Evolutionary conservation across 1,140 invertebrate species (phyloP), one percentile per base, ranked within the genome.

Genomic region (Hydropsyche tenuis): DNA sequence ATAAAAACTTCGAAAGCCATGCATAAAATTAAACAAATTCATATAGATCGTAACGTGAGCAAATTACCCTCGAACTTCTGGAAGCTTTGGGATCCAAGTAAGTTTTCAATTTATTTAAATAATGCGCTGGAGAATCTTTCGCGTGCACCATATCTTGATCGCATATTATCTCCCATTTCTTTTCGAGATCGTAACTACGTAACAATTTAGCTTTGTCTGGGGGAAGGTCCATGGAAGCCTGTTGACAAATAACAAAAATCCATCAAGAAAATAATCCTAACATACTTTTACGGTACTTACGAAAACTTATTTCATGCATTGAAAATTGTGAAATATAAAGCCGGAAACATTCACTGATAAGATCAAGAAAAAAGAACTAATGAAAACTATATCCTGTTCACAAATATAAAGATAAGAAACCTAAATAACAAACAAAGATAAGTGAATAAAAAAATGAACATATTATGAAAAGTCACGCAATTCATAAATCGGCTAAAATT

Each of bases 121-220:
- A 99, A 85, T 95, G 94, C 65, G 94, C 90, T 23, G 97, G 97
- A 18, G 96, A 94, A 85, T 98, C 95, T 85, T 98, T 98, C 9
- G 96, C 97, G 81, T 96, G 95, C 69, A 99, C 96, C 87, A 94
- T 92, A 89, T 98, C 96, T 90, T 99, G 97, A 90, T 99, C 98
- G 87, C 96, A 98, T 84, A 99, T 97, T 81, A 99, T 94, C 83
- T 99, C 97, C 97, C 97, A 99, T 86, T 99, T 99, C 82, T 98
- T 99, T 81, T 98, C 95, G 81, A 96, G 92, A 85, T 99, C 96
- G 82, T 99, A 99, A 81, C 96, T 94, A 80, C 96, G 95, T 56
- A 99, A 87, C 7, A 99, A 88, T 86, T 99, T 99, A 73, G 96
- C 96, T 86, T 99, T 99, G 84, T 99, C 98, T 16, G 97, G 96